Percentiles rank a stretch among this genome's conserved stretches.
Evolutionary conservation across 2,113 vertebrate species (phyloP).

Genomic region (Alligator mississippiensis): DNA sequence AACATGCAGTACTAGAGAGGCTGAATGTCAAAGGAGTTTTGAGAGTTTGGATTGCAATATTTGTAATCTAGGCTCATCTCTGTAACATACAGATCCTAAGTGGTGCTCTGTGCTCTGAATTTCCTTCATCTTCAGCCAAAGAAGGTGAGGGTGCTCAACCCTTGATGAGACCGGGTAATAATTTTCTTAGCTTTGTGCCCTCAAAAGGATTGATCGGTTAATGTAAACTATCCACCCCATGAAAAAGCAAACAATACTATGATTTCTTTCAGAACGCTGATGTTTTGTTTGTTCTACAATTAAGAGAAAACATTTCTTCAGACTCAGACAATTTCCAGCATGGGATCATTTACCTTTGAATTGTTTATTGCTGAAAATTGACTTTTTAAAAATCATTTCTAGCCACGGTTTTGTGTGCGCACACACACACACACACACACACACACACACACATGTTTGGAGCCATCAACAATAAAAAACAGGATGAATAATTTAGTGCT

Average conservation of each 20-base stretch:
- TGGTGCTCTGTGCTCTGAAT: background rate
- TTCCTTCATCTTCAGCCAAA: background rate
- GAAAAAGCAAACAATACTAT: background rate
- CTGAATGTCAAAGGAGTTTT: background rate
- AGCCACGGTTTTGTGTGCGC: background rate
- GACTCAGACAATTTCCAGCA: conserved; percentile 26
- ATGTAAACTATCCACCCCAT: conserved; percentile 12
- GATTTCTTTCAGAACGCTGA: conserved; percentile 9
- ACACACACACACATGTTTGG: conserved; percentile 8
- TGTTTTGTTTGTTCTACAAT: conserved; percentile 18
- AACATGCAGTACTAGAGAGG: background rate
- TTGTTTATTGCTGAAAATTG: conserved; percentile 3
- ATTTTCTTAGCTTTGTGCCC: background rate
- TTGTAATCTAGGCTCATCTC: background rate
- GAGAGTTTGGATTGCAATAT: fast-evolving
- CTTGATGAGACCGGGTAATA: background rate
- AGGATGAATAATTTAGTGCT: conserved; percentile 52
- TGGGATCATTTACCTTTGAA: conserved; percentile 18
- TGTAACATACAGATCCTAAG: background rate
- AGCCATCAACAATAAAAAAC: conserved; percentile 43
- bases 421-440: background rate
- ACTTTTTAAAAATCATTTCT: conserved; percentile 17
- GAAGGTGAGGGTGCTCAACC: fast-evolving
- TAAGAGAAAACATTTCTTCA: conserved; percentile 26
- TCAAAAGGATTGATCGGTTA: background rate